These are phyloP conservation scores for Xenopus petersii DNA, from an alignment of 2,797 vertebrate genomes.

Conservation along the genomic window DNA sequence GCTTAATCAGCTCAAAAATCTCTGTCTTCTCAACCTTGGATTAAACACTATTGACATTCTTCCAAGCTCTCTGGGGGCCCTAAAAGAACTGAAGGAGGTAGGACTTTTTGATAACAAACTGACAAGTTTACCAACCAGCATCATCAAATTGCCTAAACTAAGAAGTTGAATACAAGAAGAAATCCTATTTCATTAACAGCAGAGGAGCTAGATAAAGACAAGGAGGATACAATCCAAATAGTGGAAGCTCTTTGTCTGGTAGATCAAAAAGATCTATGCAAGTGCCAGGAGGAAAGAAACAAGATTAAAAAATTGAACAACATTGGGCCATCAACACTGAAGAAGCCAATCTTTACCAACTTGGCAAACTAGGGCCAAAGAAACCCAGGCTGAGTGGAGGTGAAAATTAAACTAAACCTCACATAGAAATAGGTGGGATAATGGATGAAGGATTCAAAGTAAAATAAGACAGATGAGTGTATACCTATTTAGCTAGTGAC, in stretches of 20 bases:
- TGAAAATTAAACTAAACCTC: constrained; percentile 38
- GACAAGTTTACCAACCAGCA: constrained; percentile 68
- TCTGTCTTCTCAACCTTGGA: constrained; percentile 84
- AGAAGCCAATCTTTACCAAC: constrained; percentile 64
- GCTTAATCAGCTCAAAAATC: constrained; percentile 73
- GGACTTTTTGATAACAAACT: constrained; percentile 86
- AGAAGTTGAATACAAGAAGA: constrained; percentile 75
- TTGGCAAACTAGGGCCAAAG: constrained; percentile 79
- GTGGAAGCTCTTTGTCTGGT: constrained; percentile 67
- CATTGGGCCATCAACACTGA: neutral
- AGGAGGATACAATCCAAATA: constrained; percentile 51
- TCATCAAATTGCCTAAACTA: constrained; percentile 73
- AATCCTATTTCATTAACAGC: constrained; percentile 72
- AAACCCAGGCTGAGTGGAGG: constrained; percentile 79
- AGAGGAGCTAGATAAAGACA: constrained; percentile 15
- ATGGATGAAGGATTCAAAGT: too few relatives aligned
- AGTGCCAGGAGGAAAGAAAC: constrained; percentile 65
- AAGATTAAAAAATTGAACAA: constrained; percentile 57
- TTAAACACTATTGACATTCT: constrained; percentile 81
- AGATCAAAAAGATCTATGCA: constrained; percentile 77
- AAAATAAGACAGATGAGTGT: too few relatives aligned
- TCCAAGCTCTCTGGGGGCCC: constrained; percentile 68
- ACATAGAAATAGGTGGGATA: too few relatives aligned
- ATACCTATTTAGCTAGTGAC: too few relatives aligned
- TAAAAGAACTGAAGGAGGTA: constrained; percentile 78